These are phyloP conservation scores for Bombylius discolor DNA, from an alignment of 2,888 invertebrate species.

Conservation along the genomic window DNA sequence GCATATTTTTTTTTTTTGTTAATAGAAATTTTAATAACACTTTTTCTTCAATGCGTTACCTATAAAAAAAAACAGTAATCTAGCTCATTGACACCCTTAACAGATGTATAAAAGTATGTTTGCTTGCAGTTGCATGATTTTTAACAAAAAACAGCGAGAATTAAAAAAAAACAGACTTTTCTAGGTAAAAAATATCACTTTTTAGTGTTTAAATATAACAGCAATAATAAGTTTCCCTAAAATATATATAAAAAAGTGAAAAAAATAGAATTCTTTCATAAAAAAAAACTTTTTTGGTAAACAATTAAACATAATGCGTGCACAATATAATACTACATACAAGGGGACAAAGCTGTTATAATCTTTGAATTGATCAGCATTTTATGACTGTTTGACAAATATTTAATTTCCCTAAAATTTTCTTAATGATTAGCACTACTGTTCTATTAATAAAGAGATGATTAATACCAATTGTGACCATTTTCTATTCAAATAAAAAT, in stretches of 20 bases:
- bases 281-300: slow-evolving; percentile 1
- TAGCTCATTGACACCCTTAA: slow-evolving; percentile 7
- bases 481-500: no score
- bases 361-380: slow-evolving; percentile 7
- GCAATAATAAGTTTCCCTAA: background rate
- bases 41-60: no score
- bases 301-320: background rate
- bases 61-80: background rate
- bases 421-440: slow-evolving; percentile 6
- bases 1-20: background rate
- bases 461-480: no score
- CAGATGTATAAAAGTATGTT: slow-evolving; percentile 7
- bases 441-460: background rate
- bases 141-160: slow-evolving; percentile 5
- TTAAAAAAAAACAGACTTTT: background rate
- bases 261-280: background rate
- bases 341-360: slow-evolving; percentile 5
- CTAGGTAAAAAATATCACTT: background rate
- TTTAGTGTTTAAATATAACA: background rate
- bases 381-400: slow-evolving; percentile 15
- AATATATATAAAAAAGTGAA: background rate
- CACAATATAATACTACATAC: background rate
- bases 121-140: slow-evolving; percentile 13
- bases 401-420: slow-evolving; percentile 12
- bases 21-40: no score